Conservation (phyloP, 2,113 vertebrate genomes). For the Procavia capensis region DNA sequence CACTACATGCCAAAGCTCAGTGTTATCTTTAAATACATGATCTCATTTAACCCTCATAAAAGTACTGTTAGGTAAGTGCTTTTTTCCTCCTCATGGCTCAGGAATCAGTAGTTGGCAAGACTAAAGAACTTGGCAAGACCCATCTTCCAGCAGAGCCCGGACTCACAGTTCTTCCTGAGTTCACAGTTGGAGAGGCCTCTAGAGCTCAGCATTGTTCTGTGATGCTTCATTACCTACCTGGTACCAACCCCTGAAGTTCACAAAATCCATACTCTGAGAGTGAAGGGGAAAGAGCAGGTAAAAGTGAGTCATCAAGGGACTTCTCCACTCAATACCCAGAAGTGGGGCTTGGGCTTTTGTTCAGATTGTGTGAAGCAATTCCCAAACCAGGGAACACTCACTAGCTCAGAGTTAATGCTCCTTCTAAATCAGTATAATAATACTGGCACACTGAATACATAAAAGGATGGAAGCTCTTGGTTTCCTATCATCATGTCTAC, state of each 20-base stretch:
- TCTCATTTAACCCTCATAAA: neutral
- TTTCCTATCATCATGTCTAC: neutral
- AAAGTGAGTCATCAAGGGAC: neutral
- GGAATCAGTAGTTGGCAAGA: neutral
- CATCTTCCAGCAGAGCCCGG: neutral
- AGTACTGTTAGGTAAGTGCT: neutral
- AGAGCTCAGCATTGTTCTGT: neutral
- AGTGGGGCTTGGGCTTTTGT: neutral
- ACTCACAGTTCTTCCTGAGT: neutral
- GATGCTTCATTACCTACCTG: neutral
- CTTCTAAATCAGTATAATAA: neutral
- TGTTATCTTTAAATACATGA: neutral
- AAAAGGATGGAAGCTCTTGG: neutral
- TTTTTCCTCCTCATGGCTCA: neutral
- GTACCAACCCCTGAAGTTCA: neutral
- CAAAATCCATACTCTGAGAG: neutral
- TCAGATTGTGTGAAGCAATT: neutral
- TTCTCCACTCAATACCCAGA: neutral
- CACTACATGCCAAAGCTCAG: neutral
- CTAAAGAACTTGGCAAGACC: neutral
- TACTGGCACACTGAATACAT: neutral
- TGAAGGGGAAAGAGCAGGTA: neutral
- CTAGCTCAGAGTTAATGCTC: neutral
- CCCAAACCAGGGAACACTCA: neutral
- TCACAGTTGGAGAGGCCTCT: neutral